Evolutionary conservation across 2,797 vertebrate species (phyloP), one percentile per base, ranked within the genome.

Genomic region (Gymnoscopelus braueri): DNA sequence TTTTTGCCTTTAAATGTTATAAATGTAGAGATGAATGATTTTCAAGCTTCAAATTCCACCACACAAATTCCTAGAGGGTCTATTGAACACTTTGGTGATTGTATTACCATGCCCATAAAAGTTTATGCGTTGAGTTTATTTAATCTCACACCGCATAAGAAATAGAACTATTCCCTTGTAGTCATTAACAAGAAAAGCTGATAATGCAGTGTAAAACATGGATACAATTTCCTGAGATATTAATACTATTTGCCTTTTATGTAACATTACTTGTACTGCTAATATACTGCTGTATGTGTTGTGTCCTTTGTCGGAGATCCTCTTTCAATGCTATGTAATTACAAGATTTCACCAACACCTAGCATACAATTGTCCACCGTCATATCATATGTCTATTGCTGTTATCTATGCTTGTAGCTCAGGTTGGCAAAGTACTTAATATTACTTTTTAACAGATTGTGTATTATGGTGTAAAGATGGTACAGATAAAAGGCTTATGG

Each of bases 361-460:
- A 53, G 73, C 86, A 54, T 74, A 74, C 81, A 79, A 72, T 50
- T 64, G 80, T 84, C 84, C 76, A 74, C 68, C 85, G 73, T 88
- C 83, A 80, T 75, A 73, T 88, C 83, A 44, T 88, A 76, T 67
- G 74, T 90, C n/a, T 84, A 77, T 86, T 67, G 78, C 87, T 88
- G 78, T 87, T 84, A 79, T 87, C 79, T 84, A 65, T 89, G 89
- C 91, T 90, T 91, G 90, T 93, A 90, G 91, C 91, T 93, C 91
- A 92, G 91, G 91, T 91, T 83, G 88, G 91, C 89, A 84, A 83
- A 89, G 77, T 87, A 87, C 87, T 88, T 81, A 82, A 85, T 87
- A 90, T 96, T 94, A 93, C 92, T 94, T 98, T 92, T 96, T 96
- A 96, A 97, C 89, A 91, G 94, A 95, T 95, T 93, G 93, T 89